Evolutionary conservation across 2,113 vertebrate species (phyloP), one percentile per base, ranked within the genome.

Genomic region (Ochotona princeps): DNA sequence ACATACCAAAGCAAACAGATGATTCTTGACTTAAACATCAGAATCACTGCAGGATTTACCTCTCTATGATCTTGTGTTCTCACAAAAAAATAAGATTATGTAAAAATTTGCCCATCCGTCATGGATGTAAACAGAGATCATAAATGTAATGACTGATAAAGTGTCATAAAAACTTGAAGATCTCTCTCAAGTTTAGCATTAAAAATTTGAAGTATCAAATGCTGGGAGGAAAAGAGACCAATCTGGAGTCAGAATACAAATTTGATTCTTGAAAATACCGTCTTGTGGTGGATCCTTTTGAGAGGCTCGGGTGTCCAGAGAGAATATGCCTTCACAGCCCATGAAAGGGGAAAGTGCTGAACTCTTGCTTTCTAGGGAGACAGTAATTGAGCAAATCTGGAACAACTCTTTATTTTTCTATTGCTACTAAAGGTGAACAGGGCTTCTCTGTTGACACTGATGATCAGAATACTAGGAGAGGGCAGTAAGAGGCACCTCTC

Each of bases 391-490:
- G 44, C 69, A 61, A 44, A 91, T 91, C 63, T 87, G 93, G 95
- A 89, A 76, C 47, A 26, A 49, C 60, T 95, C 84, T 95, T 92
- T 70, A 79, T 94, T 92, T 95, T 74, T 92, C 65, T 66, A 73
- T 70, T 82, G 76, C 82, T 92, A 35, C 73, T 63, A 38, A 93
- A 93, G 51, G 85, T 8, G 1, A 94, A 57, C 61, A 28, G 84
- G 83, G 76, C 78, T 90, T 21, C 51, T 87, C 73, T 91, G 89
- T 92, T 97, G 95, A 95, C 96, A 95, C 94, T 94, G 94, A 91
- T 94, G 96, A 96, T 96, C 91, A 86, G 90, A 87, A 89, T 18
- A 57, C 87, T 76, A 91, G 95, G 78, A 95, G 90, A 96, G 96
- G 96, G 93, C 92, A 96, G 93, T 44, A 20, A 89, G 90, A 91